Base-by-base conservation (phyloP, 2,797 vertebrate genomes). In the Echiichthys vipera region DNA sequence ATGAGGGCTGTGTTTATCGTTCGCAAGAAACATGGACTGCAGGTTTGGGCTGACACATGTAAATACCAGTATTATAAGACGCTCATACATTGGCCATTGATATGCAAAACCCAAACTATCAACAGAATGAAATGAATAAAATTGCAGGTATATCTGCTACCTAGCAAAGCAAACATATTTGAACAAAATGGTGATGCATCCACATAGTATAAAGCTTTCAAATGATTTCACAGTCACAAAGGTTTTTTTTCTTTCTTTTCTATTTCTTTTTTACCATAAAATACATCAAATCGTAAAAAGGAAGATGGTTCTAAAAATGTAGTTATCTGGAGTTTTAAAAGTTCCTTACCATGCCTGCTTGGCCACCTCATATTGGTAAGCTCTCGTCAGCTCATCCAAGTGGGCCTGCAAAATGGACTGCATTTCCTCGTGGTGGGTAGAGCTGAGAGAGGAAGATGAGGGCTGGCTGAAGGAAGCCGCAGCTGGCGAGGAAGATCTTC, bases 361-460 rank as follows among this genome's bases (percentile, higher is more conserved):
- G 81, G 96, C 95, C 90, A 98, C 96, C 67, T 98, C 97, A 47
- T 98, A 97, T 70, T 98, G 97, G 90, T 98, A 98, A 66, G 97
- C 97, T 75, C 97, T 93, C 36, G 97, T 98, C 81, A 98, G 87
- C 86, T 98, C 97, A 49, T 98, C 97, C 59, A 98, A 92, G 79
- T 98, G 97, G 68, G 96, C 97, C 53, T 98, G 97, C 66, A 98
- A 90, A 92, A 97, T 98, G 57, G 97, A 97, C 40, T 98, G 97
- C 95, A 98, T 97, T 81, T 98, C 97, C 32, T 98, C 97, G n/a
- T 97, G 93, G 63, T 97, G 97, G 65, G 96, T 95, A n/a, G 97
- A 97, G 0, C 96, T 97, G 34, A 98, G 95, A 5, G 96, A 96
- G 51, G 97, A 96, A 22, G 97, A 96, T 0, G 96, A 96, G 3